A percentile compares a stretch with the other conserved stretches of the same genome.
Conservation (phyloP, 2,797 vertebrate genomes). For the Chaunax sp. region DNA sequence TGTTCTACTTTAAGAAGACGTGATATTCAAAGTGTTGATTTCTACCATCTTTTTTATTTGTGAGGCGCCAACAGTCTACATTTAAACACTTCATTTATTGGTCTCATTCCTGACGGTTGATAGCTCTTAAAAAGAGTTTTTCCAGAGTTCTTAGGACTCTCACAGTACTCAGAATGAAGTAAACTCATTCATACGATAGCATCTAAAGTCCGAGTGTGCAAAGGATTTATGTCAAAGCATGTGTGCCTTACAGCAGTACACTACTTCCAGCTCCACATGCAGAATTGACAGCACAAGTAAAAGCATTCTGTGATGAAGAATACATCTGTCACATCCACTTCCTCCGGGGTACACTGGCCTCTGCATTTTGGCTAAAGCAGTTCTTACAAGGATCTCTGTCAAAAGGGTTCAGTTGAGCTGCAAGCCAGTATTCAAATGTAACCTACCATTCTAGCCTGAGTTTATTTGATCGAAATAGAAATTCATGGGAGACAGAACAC, state of each 20-base stretch:
- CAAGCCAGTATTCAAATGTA: conserved; percentile 56
- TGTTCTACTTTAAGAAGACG: conserved; percentile 6
- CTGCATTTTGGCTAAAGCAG: conserved; percentile 36
- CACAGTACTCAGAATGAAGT: neutral
- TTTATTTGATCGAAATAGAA: conserved; percentile 60
- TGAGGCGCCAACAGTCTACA: conserved; percentile 26
- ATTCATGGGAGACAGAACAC: conserved; percentile 55
- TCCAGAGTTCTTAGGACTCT: conserved; percentile 7
- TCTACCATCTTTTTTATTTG: conserved; percentile 20
- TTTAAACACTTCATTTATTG: conserved; percentile 21
- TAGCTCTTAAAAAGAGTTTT: neutral
- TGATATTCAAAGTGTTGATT: conserved; percentile 1
- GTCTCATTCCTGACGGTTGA: conserved; percentile 18
- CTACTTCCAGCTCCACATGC: conserved; percentile 17
- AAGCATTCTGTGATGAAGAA: conserved; percentile 56
- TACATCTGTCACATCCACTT: conserved; percentile 50
- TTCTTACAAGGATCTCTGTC: conserved; percentile 55
- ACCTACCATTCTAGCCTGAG: conserved; percentile 44
- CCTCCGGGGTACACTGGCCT: conserved; percentile 35
- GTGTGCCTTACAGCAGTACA: neutral
- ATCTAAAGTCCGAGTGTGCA: conserved; percentile 26
- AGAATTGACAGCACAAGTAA: conserved; percentile 36
- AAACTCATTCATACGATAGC: conserved; percentile 16
- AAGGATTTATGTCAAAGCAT: conserved; percentile 26
- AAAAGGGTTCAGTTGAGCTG: conserved; percentile 48